Conservation (phyloP, 2,113 vertebrate species). For the Orycteropus afer region DNA sequence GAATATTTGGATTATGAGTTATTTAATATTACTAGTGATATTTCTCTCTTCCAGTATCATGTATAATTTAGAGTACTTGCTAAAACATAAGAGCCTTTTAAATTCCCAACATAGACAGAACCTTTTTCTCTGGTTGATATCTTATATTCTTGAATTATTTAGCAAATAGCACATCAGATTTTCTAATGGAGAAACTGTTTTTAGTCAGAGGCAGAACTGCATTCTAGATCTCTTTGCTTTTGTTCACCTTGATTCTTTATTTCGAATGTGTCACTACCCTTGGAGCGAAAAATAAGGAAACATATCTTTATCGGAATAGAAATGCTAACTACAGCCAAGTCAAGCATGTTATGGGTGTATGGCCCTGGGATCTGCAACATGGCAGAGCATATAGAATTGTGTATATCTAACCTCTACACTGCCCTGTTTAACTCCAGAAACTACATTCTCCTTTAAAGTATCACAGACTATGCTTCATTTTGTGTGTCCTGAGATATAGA, state of each 20-base stretch:
- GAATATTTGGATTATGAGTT: slow-evolving; percentile 42
- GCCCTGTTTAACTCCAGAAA: not conserved
- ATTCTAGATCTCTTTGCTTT: not conserved
- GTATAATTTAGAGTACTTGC: slow-evolving; percentile 66
- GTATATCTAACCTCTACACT: not conserved
- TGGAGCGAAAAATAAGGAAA: slow-evolving; percentile 20
- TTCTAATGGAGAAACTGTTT: slow-evolving; percentile 59
- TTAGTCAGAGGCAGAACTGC: not conserved
- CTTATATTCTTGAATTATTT: slow-evolving; percentile 69
- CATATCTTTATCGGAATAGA: not conserved
- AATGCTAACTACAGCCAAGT: not conserved
- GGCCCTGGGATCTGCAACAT: not conserved
- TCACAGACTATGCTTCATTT: not conserved
- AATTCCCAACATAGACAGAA: slow-evolving; percentile 44
- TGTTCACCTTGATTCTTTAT: slow-evolving; percentile 37
- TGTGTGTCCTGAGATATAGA: not conserved
- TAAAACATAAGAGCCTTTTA: slow-evolving; percentile 63
- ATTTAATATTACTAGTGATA: slow-evolving; percentile 45
- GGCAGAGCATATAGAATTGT: not conserved
- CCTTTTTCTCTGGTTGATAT: slow-evolving; percentile 67
- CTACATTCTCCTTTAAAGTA: not conserved
- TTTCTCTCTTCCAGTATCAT: slow-evolving; percentile 46
- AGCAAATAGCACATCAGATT: slow-evolving; percentile 49
- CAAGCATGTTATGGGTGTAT: not conserved
- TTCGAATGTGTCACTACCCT: not conserved